These are phyloP conservation scores for Molanna angustata DNA, from an alignment of 2,888 invertebrate species.

Conservation along the genomic window DNA sequence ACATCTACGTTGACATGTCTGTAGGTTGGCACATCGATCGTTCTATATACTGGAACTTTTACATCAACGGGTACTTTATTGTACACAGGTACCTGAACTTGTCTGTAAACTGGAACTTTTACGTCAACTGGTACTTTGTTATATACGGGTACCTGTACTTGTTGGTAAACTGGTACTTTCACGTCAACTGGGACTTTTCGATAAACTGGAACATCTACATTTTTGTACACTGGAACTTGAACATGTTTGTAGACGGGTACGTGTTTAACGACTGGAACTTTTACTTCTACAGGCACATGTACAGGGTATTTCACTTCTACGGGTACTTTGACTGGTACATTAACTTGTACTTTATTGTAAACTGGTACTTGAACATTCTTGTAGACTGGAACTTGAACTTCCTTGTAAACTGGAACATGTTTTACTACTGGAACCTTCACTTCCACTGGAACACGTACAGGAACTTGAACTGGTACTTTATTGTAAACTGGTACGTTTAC, in stretches of 20 bases:
- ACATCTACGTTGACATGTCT: constrained; percentile 1
- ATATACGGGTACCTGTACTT: constrained; percentile 16
- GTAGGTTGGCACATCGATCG: constrained; percentile 14
- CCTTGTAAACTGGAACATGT: constrained; percentile 13
- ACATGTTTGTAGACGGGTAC: constrained; percentile 14
- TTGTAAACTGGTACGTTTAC: constrained; percentile 5
- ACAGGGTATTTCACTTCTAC: constrained; percentile 9
- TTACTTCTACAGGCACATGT: constrained; percentile 14
- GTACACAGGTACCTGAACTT: constrained; percentile 15
- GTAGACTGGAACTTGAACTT: constrained; percentile 15
- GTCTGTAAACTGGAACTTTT: constrained; percentile 20
- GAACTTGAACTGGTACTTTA: too few species aligned
- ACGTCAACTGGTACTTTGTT: constrained; percentile 20
- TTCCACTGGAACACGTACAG: background rate
- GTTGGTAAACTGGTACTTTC: constrained; percentile 9
- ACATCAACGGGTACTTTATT: constrained; percentile 4
- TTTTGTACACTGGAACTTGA: constrained; percentile 14
- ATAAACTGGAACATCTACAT: constrained; percentile 14
- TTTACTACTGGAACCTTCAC: constrained; percentile 4
- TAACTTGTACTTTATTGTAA: constrained; percentile 14
- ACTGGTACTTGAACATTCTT: constrained; percentile 11
- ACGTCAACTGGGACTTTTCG: constrained; percentile 15
- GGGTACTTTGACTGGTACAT: constrained; percentile 11
- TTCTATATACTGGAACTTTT: constrained; percentile 19
- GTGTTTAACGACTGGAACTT: constrained; percentile 13